Evolutionary conservation across 2,113 vertebrate genomes (phyloP), one percentile per base, ranked within the genome.

Genomic region (Notarius quadriscutis): DNA sequence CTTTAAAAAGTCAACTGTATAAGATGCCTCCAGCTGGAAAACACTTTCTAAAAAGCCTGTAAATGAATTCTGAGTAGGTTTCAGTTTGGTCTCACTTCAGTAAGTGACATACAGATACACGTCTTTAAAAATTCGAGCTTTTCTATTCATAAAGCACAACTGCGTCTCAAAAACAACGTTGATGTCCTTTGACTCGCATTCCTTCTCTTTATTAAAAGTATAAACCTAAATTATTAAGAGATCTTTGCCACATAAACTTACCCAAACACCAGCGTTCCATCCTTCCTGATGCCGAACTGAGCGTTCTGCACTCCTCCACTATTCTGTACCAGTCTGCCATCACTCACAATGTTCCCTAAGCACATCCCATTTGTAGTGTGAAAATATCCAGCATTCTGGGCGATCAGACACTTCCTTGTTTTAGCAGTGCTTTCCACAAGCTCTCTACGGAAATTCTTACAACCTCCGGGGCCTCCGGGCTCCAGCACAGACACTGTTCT

Each of bases 321-420:
- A 92, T 95, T 93, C 84, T 62, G 92, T 88, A 97, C 97, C 93
- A 91, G 83, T 84, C 86, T 92, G 5, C 96, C 94, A 27, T 97
- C 85, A 57, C 98, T 99, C 92, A 99, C 97, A 57, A 99, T 89
- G 7, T 98, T 97, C 4, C 98, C 98, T 8, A 97, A 87, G 90
- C 98, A 99, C 12, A 89, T 7, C 1, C 92, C 89, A 0, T 90
- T 92, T 0, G 0, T 0, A 15, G 94, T 95, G 89, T 92, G 0
- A 86, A 99, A 99, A 93, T 95, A 99, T 5, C 98, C 98, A 2
- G 94, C 97, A 2, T 99, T 99, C 92, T 97, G 97, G 4, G 98
- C 97, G 18, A 95, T 95, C 2, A 96, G 83, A 83, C 98, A 99
- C 27, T 89, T 92, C 5, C 94, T 89, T 0, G 86, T 89, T 79